Evolutionary conservation across 2,888 invertebrate species (phyloP), one percentile per base, ranked within the genome.

Genomic region (Torymus texanus): DNA sequence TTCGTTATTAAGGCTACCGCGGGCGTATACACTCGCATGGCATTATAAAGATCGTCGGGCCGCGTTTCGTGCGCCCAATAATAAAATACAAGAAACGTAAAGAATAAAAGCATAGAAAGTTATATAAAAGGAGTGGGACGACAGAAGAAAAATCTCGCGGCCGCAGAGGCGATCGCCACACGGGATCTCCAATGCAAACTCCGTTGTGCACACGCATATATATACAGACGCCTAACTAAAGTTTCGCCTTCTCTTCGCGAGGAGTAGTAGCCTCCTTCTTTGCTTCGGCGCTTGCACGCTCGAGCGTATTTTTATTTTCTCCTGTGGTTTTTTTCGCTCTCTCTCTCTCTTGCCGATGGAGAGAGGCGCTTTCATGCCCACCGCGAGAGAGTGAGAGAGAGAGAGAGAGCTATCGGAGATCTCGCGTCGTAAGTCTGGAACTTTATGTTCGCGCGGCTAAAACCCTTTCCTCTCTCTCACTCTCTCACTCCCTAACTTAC

Each of bases 371-470:
- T 90, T 89, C 87, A 90, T 90, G 88, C 88, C 88, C 86, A 89
- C 88, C 88, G 88, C 88, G 87, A 86, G 86, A 88, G 86, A 14
- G 41, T 18, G 14, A 51, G 77, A 90, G 89, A 18, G 41, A 50
- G 14, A 51, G 77, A 90, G 89, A 51, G 77, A 90, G 89, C 90
- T 90, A 90, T 90, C 90, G 89, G 85, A 88, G 87, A 90, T 90
- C 90, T 90, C 85, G 88, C 87, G 89, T 89, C 90, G 90, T 90
- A 90, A 90, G 90, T 90, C 90, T 89, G 89, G 88, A 89, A 90
- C 90, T 90, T 90, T 90, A 90, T 90, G 90, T 90, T 88, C 87
- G 87, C 86, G 87, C 89, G 88, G 90, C 89, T 88, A 89, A 90
- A 81, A 79, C 88, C 88, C 89, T 88, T 88, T 86, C 86, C 86